These are phyloP conservation scores for Eristalinus aeneus DNA, from an alignment of 2,888 invertebrate genomes.

Conservation along the genomic window DNA sequence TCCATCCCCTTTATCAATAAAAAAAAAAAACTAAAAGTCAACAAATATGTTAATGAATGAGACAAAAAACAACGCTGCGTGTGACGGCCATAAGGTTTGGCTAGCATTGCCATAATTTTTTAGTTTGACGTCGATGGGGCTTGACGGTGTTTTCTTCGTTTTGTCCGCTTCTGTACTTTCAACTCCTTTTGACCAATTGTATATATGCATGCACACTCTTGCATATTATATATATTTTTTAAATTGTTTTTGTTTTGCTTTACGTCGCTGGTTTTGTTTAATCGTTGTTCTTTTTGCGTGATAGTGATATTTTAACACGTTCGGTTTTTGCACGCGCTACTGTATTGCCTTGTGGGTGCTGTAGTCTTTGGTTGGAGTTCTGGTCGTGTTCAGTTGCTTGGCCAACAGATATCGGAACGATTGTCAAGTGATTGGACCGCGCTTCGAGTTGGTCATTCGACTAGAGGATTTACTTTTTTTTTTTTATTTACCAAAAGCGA, in stretches of 20 bases:
- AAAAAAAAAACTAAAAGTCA: constrained; percentile 28
- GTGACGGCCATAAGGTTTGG: constrained; percentile 52
- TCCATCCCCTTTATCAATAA: constrained; percentile 29
- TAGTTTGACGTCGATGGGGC: constrained; percentile 57
- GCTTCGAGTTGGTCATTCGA: constrained; percentile 5
- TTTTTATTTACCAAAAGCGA: constrained; percentile 22
- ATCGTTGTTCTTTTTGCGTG: constrained; percentile 49
- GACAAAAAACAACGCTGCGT: constrained; percentile 1
- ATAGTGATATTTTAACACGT: constrained; percentile 67
- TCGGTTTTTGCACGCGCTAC: constrained; percentile 68
- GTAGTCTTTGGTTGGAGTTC: constrained; percentile 35
- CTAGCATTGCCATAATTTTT: constrained; percentile 66
- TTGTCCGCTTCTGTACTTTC: constrained; percentile 18
- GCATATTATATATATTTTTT: neutral
- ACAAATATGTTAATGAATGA: constrained; percentile 39
- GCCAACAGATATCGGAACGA: constrained; percentile 70
- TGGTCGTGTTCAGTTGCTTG: constrained; percentile 54
- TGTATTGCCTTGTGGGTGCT: constrained; percentile 55
- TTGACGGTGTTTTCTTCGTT: constrained; percentile 11
- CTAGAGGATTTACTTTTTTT: neutral
- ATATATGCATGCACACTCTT: neutral
- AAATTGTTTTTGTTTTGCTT: constrained; percentile 36
- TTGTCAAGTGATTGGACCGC: constrained; percentile 66
- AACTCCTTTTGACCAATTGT: constrained; percentile 59
- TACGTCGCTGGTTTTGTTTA: constrained; percentile 48